These are phyloP conservation scores for Gopherus evgoodei DNA, from an alignment of 2,113 vertebrate genomes.

Conservation along the genomic window DNA sequence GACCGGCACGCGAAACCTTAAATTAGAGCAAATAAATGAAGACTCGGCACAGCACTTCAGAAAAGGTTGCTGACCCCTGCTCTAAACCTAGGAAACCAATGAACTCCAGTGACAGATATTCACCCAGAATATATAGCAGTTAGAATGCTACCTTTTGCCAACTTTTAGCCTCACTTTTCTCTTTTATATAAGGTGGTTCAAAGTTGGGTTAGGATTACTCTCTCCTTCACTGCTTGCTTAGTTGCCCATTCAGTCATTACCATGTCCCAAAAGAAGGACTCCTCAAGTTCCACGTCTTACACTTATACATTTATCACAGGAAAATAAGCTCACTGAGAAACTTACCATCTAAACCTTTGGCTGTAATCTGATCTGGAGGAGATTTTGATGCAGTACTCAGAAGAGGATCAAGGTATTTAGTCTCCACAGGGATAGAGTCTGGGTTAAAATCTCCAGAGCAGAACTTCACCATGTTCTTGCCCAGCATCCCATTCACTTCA, in stretches of 20 bases:
- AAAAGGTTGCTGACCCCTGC: no score
- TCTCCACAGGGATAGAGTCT: slow-evolving; percentile 65
- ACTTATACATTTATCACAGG: fast-evolving
- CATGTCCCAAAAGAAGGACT: not conserved
- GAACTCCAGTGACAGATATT: not conserved
- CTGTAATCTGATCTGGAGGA: slow-evolving; percentile 53
- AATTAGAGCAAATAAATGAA: no score
- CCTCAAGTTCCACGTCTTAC: not conserved
- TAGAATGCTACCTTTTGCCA: not conserved
- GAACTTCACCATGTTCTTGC: slow-evolving; percentile 84
- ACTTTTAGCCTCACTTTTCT: fast-evolving
- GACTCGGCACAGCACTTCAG: no score
- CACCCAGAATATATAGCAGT: not conserved
- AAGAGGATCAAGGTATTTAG: slow-evolving; percentile 82
- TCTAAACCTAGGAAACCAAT: fast-evolving
- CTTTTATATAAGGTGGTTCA: not conserved
- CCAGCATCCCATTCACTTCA: slow-evolving; percentile 83
- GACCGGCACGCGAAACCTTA: no score
- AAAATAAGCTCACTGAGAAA: not conserved
- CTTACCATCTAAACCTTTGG: slow-evolving; percentile 88
- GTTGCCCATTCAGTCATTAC: fast-evolving
- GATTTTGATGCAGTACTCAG: slow-evolving; percentile 73
- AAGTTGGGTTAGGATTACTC: not conserved
- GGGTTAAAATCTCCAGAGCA: slow-evolving; percentile 81
- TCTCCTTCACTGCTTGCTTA: fast-evolving